These are phyloP conservation scores for Torymus tubicola DNA, from an alignment of 2,888 invertebrate genomes.

Conservation along the genomic window DNA sequence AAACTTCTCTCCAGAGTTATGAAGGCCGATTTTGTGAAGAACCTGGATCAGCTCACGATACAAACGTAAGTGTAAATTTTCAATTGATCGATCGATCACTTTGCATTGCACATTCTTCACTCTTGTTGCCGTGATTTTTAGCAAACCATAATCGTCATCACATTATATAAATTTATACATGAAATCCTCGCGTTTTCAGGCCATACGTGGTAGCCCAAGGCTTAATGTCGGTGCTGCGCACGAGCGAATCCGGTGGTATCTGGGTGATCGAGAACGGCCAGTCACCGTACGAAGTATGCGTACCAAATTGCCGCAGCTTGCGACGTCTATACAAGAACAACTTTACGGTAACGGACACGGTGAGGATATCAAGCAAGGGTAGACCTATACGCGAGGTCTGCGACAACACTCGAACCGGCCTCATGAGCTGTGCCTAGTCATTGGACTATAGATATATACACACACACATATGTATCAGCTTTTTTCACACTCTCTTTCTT, in stretches of 20 bases:
- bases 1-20: constrained; percentile 70
- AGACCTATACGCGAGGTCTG: constrained; percentile 68
- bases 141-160: too few species aligned
- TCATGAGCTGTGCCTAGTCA: constrained; percentile 68
- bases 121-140: too few species aligned
- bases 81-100: too few species aligned
- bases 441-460: not conserved
- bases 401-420: constrained; percentile 68
- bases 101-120: too few species aligned
- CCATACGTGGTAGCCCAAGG: constrained; percentile 72
- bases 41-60: constrained; percentile 69
- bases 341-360: constrained; percentile 62
- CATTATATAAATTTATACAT: too few species aligned
- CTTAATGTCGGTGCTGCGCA: constrained; percentile 66
- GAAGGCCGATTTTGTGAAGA: constrained; percentile 73
- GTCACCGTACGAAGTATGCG: constrained; percentile 69
- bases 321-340: constrained; percentile 71
- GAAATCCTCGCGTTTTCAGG: constrained; percentile 59
- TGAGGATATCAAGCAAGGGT: constrained; percentile 61
- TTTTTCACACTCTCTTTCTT: too few species aligned
- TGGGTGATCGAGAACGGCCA: constrained; percentile 72
- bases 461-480: too few species aligned
- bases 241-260: constrained; percentile 68
- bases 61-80: constrained; percentile 68
- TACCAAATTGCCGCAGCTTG: constrained; percentile 67